phyloP scores from a whole-genome alignment of 2,888 invertebrate genomes.

The Rhimphoctona megacephalus region DNA sequence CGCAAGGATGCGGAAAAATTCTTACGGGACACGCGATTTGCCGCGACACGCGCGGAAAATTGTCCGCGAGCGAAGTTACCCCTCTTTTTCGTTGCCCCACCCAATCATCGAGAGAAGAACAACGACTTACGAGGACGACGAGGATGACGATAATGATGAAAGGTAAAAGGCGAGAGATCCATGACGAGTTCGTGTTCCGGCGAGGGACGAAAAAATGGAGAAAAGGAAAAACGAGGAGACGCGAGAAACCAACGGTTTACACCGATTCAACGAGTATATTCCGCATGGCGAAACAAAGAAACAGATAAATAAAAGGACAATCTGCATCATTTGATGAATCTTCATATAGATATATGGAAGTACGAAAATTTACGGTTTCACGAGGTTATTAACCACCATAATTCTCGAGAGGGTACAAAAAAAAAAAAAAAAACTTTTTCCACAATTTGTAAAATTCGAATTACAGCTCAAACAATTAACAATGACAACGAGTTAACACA shows the following conservation, averaged over 20 bases:
- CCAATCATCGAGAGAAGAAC: not conserved
- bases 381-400: not conserved
- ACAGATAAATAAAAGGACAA: not conserved
- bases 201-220: not conserved
- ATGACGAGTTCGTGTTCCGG: constrained; percentile 8
- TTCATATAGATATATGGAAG: not conserved
- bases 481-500: no score
- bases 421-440: not conserved
- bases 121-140: not conserved
- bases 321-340: not conserved
- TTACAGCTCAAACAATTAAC: no score
- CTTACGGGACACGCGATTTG: constrained; percentile 70
- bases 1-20: constrained; percentile 65
- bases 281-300: not conserved
- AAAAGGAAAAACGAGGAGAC: not conserved
- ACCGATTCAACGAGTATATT: not conserved
- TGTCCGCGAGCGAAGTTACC: constrained; percentile 54
- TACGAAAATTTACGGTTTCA: not conserved
- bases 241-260: constrained; percentile 18
- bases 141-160: not conserved
- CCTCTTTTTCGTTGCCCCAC: constrained; percentile 2
- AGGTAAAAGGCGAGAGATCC: not conserved
- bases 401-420: no score
- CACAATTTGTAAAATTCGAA: not conserved
- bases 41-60: constrained; percentile 74